Conservation (phyloP, 2,888 invertebrate genomes). For the Perdita meconis region DNA sequence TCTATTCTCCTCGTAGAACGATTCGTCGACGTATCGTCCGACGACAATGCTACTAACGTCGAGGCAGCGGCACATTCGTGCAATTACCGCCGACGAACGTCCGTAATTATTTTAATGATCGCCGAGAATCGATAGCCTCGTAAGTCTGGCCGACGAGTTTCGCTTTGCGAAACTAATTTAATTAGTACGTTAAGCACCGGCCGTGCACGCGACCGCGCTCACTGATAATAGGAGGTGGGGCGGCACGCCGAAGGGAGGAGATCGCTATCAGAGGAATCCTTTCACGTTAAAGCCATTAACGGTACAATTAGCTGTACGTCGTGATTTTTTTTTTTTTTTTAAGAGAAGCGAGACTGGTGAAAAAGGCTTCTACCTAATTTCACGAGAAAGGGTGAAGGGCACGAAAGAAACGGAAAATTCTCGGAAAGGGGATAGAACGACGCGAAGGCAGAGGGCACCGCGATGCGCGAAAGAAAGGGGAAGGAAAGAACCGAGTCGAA, state of each 20-base stretch:
- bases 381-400: slow-evolving; percentile 58
- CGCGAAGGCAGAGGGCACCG: slow-evolving; percentile 7
- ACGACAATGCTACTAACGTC: slow-evolving; percentile 1
- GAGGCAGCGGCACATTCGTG: slow-evolving; percentile 25
- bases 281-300: slow-evolving; percentile 55
- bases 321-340: slow-evolving; percentile 51
- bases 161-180: slow-evolving; percentile 60
- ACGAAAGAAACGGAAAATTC: slow-evolving; percentile 39
- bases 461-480: slow-evolving; percentile 20
- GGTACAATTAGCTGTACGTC: slow-evolving; percentile 55
- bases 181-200: slow-evolving; percentile 48
- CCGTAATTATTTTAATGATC: slow-evolving; percentile 56
- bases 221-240: slow-evolving; percentile 22
- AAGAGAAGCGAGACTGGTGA: slow-evolving; percentile 43
- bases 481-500: slow-evolving; percentile 44
- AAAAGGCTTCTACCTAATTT: slow-evolving; percentile 63
- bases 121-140: slow-evolving; percentile 51
- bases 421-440: slow-evolving; percentile 1
- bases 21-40: neutral
- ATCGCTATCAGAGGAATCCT: slow-evolving; percentile 44
- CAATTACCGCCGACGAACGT: slow-evolving; percentile 42
- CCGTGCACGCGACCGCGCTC: neutral
- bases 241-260: neutral
- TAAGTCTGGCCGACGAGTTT: slow-evolving; percentile 33
- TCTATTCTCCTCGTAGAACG: neutral